A percentile compares a stretch with the other conserved stretches of the same genome.
Conservation (phyloP, 1,140 invertebrate genomes). For the Scylla paramamosain region DNA sequence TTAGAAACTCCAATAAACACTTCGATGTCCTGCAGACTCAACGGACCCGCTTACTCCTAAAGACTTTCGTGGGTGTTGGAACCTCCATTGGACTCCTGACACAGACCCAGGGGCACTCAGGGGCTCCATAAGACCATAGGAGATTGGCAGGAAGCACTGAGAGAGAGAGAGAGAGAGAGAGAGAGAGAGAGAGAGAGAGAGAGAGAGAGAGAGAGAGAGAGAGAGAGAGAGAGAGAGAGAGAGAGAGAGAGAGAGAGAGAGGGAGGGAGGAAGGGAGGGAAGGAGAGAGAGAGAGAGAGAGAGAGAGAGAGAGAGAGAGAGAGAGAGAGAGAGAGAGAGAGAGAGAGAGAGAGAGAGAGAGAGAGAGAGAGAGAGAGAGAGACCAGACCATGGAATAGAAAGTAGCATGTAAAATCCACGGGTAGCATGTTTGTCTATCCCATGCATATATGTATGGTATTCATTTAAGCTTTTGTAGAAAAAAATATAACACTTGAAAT, state of each 20-base stretch:
- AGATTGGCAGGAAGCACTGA: too few relatives aligned
- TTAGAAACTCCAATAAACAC: too few relatives aligned
- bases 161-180: conserved; percentile 5
- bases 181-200: conserved; percentile 41
- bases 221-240: not conserved
- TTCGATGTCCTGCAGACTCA: too few relatives aligned
- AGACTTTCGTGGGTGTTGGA: not conserved
- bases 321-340: not conserved
- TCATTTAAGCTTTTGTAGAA: not conserved
- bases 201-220: conserved; percentile 32
- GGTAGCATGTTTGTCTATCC: not conserved
- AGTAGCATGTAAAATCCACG: not conserved
- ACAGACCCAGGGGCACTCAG: too few relatives aligned
- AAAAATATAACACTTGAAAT: not conserved
- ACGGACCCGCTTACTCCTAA: too few relatives aligned
- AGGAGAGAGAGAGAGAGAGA: not conserved
- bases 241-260: conserved; percentile 35
- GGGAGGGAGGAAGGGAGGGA: not conserved
- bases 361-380: not conserved
- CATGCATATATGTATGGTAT: not conserved
- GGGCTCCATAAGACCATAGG: too few relatives aligned
- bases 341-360: not conserved
- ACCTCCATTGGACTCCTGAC: too few relatives aligned
- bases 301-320: not conserved
- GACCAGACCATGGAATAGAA: not conserved